phyloP scores from a whole-genome alignment of 2,797 vertebrate genomes.

The Paedocypris micromegethes region DNA sequence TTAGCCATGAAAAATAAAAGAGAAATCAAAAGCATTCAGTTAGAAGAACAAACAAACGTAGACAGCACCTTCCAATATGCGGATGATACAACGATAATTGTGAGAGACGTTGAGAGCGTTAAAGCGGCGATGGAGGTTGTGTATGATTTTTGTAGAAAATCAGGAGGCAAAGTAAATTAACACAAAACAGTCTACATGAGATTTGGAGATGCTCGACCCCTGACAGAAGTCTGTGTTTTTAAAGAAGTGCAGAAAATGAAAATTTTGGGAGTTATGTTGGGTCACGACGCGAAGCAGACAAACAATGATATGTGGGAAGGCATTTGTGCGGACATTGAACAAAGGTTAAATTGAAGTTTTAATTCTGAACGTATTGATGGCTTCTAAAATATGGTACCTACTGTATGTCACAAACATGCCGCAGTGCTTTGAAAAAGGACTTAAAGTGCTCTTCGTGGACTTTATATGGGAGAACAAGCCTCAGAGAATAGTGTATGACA shows the following conservation, averaged over 20 bases:
- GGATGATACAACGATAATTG: neutral
- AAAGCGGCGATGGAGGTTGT: neutral
- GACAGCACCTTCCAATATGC: neutral
- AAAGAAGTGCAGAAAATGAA: neutral
- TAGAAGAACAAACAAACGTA: neutral
- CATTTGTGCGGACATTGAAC: neutral
- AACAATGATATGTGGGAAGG: neutral
- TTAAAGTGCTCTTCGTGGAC: neutral
- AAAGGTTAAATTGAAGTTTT: neutral
- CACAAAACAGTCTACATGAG: neutral
- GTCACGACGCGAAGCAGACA: neutral
- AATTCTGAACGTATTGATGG: neutral
- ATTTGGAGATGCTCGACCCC: neutral
- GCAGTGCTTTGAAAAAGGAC: neutral
- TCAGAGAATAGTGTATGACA: neutral
- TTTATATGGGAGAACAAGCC: neutral
- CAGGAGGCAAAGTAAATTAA: neutral
- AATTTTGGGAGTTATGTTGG: slow-evolving; percentile 5
- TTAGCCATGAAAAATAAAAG: no score
- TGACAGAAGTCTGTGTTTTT: neutral
- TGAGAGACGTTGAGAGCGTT: neutral
- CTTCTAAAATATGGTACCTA: neutral
- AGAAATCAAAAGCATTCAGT: neutral
- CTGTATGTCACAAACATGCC: neutral
- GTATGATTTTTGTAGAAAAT: neutral